Conservation (phyloP, 2,113 vertebrate genomes). For the Paralichthys olivaceus region DNA sequence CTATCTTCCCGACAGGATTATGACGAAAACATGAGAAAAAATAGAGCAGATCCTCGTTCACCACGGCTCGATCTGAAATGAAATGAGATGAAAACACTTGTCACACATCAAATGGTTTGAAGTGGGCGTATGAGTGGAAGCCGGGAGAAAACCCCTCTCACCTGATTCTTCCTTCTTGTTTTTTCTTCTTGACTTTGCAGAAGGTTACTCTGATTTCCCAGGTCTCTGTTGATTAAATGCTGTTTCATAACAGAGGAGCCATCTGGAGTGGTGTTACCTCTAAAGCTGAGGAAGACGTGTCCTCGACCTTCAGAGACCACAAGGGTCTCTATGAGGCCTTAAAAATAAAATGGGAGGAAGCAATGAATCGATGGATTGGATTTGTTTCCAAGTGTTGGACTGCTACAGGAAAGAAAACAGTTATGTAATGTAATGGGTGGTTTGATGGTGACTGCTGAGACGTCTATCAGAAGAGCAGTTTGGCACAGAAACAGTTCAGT, state of each 20-base stretch:
- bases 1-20: too few relatives aligned
- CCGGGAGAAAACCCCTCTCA: neutral
- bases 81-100: conserved; percentile 1
- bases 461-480: conserved; percentile 4
- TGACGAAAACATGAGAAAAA: neutral
- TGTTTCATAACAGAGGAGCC: conserved; percentile 35
- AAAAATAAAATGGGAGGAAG: conserved; percentile 23
- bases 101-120: conserved; percentile 24
- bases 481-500: too few relatives aligned
- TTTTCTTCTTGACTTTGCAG: neutral
- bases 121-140: neutral
- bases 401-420: neutral
- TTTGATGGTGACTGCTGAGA: conserved; percentile 13
- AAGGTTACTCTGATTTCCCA: conserved; percentile 8
- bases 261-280: conserved; percentile 25
- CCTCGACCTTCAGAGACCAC: conserved; percentile 4
- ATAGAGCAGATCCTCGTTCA: neutral
- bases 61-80: neutral
- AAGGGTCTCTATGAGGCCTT: neutral
- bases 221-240: conserved; percentile 15
- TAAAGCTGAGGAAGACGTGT: neutral
- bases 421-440: conserved; percentile 32
- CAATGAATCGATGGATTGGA: neutral
- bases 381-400: neutral
- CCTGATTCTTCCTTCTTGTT: neutral